Percentiles rank a stretch among this genome's conserved stretches.
Conservation (phyloP, 2,113 vertebrate genomes). For the Phalacrocorax pelagicus region DNA sequence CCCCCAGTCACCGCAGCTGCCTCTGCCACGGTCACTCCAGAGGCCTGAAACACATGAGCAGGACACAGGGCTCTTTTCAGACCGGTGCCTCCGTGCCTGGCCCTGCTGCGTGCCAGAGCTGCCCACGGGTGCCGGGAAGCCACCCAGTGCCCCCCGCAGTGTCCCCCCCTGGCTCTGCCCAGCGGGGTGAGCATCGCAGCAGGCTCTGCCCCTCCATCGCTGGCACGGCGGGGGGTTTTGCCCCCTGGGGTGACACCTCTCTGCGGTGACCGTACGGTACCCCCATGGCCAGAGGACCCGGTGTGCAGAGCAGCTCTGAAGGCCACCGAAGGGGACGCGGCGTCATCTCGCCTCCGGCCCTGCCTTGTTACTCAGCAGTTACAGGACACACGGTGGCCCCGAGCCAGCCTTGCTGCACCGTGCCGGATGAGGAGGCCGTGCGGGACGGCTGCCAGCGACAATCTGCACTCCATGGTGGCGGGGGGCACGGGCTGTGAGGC, state of each 20-base stretch:
- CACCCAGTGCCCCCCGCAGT: fast-evolving
- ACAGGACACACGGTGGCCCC: background rate
- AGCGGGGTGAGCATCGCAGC: fast-evolving
- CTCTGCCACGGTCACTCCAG: fast-evolving
- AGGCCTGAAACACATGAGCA: fast-evolving
- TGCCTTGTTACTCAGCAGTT: conserved; percentile 52
- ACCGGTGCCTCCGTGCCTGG: background rate
- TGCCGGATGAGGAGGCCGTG: background rate
- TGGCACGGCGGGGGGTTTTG: background rate
- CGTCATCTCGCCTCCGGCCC: background rate
- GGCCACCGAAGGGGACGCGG: background rate
- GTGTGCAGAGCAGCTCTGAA: fast-evolving
- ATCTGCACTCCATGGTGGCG: fast-evolving
- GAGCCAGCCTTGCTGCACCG: background rate
- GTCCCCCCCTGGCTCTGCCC: background rate
- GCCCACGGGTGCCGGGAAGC: fast-evolving
- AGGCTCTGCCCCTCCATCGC: background rate
- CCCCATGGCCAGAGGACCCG: fast-evolving
- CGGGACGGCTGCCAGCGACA: background rate
- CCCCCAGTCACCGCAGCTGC: background rate
- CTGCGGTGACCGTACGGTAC: background rate
- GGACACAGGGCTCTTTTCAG: background rate
- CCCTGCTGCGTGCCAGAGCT: background rate
- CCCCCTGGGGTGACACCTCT: background rate
- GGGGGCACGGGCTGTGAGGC: background rate